A percentile compares a stretch with the other conserved stretches of the same genome.
phyloP scores from a whole-genome alignment of 1,140 invertebrate genomes.

The Diprion similis region DNA sequence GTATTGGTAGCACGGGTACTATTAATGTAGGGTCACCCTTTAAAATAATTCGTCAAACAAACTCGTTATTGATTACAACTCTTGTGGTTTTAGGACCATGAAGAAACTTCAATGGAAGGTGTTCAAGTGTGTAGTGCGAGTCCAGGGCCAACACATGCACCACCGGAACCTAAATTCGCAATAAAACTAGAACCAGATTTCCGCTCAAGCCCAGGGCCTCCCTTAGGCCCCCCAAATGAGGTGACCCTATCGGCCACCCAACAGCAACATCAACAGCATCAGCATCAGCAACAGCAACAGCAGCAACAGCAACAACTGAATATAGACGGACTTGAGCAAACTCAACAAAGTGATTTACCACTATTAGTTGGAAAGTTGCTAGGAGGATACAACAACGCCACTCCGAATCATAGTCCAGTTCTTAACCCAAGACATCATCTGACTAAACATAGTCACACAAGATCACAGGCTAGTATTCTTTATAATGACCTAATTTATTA shows the following conservation, averaged over 20 bases:
- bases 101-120: conserved; percentile 63
- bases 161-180: conserved; percentile 54
- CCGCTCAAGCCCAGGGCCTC: conserved; percentile 52
- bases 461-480: conserved; percentile 48
- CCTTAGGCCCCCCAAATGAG: conserved; percentile 48
- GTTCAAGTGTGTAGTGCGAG: conserved; percentile 59
- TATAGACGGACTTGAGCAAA: conserved; percentile 48
- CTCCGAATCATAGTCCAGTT: conserved; percentile 71
- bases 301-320: conserved; percentile 44
- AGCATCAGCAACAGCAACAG: conserved; percentile 40
- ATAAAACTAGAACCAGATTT: conserved; percentile 59
- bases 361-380: conserved; percentile 69
- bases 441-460: conserved; percentile 58
- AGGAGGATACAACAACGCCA: conserved; percentile 68
- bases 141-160: conserved; percentile 37
- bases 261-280: conserved; percentile 45
- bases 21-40: too few species aligned
- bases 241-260: conserved; percentile 47
- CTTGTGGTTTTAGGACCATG: conserved; percentile 48
- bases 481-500: conserved; percentile 11
- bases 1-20: too few species aligned
- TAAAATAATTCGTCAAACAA: too few species aligned
- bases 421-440: conserved; percentile 67
- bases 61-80: not conserved
- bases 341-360: conserved; percentile 63